These are phyloP conservation scores for Lucifuga dentata DNA, from an alignment of 2,113 vertebrate species.

Conservation along the genomic window DNA sequence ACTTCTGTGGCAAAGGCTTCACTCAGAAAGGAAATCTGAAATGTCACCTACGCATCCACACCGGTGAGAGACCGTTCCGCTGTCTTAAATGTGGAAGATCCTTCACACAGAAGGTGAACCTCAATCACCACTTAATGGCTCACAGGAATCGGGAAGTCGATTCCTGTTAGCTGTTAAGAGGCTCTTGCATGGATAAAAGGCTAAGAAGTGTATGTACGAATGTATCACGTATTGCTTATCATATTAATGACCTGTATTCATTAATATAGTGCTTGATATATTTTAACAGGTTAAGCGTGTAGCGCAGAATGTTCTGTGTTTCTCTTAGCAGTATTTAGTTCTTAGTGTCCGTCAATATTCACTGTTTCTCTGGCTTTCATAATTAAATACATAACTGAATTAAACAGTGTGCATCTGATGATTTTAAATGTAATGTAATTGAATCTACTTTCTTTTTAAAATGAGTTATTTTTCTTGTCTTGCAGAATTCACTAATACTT, in stretches of 20 bases:
- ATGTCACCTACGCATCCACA: conserved; percentile 76
- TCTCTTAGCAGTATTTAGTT: conserved; percentile 1
- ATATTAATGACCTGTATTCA: not conserved
- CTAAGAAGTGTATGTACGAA: not conserved
- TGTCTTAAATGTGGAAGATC: conserved; percentile 71
- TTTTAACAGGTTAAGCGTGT: not conserved
- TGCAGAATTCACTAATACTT: not conserved
- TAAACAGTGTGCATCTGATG: too few species aligned
- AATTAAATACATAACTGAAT: conserved; percentile 36
- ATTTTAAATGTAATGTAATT: too few species aligned
- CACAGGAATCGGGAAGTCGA: conserved; percentile 52
- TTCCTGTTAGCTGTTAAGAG: too few species aligned
- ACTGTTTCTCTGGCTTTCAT: conserved; percentile 13
- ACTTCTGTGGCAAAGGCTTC: conserved; percentile 71
- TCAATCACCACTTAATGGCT: conserved; percentile 73
- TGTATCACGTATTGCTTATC: not conserved
- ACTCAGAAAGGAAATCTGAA: conserved; percentile 78
- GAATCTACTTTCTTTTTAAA: too few species aligned
- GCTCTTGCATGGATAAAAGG: too few species aligned
- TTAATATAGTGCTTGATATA: not conserved
- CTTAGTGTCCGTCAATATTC: conserved; percentile 11
- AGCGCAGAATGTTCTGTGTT: not conserved
- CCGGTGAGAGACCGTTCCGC: conserved; percentile 72
- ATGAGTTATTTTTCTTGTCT: too few species aligned
- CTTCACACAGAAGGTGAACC: conserved; percentile 75